These are phyloP conservation scores for Pristiophorus japonicus DNA, from an alignment of 2,113 vertebrate genomes.

Conservation along the genomic window DNA sequence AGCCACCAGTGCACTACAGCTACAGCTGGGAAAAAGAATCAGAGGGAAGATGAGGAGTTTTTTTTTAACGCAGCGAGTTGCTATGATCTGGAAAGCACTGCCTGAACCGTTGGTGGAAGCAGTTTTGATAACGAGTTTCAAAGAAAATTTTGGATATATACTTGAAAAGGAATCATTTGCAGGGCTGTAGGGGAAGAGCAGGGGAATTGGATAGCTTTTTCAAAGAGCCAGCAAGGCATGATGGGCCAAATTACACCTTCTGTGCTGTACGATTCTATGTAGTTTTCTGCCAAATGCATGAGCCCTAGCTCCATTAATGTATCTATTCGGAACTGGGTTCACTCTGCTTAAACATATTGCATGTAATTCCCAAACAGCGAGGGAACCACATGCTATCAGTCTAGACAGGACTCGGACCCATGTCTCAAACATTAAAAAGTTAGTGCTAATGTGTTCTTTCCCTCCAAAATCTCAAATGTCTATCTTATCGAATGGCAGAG, in stretches of 20 bases:
- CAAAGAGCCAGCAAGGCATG: not conserved
- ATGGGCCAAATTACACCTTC: not conserved
- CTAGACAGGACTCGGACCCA: not conserved
- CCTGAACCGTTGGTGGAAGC: not conserved
- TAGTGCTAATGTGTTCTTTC: not conserved
- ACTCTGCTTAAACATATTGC: not conserved
- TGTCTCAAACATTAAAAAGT: not conserved
- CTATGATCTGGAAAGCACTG: not conserved
- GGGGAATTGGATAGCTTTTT: not conserved
- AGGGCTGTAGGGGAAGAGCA: too few species aligned
- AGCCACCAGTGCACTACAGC: not conserved
- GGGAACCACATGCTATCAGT: not conserved
- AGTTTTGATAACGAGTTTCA: not conserved
- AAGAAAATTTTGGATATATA: not conserved
- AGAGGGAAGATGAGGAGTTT: not conserved
- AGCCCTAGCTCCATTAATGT: too few species aligned
- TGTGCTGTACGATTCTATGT: not conserved
- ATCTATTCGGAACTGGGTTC: not conserved
- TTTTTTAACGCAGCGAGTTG: not conserved
- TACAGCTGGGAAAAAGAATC: too few species aligned
- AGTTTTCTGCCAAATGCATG: not conserved
- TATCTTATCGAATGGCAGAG: too few species aligned
- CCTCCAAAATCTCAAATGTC: not conserved
- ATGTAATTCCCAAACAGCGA: not conserved
- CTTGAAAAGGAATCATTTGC: not conserved